Conservation (phyloP, 1,140 invertebrate genomes). For the Drusus annulatus region DNA sequence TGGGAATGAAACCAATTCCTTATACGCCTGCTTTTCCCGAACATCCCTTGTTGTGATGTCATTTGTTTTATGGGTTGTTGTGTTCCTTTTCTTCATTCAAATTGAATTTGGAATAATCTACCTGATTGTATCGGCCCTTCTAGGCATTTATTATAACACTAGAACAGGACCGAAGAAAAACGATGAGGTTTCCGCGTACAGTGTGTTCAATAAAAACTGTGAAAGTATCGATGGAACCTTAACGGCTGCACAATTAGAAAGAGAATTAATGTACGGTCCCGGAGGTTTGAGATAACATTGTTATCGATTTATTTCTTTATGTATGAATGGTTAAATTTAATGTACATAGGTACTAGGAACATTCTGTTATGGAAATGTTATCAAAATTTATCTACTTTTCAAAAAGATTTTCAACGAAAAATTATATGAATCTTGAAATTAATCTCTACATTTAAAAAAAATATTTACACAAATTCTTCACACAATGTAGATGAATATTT, state of each 20-base stretch:
- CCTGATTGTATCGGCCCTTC: conserved; percentile 84
- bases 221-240: conserved; percentile 93
- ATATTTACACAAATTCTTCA: too few species aligned
- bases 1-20: conserved; percentile 33
- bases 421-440: too few species aligned
- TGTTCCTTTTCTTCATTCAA: conserved; percentile 72
- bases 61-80: conserved; percentile 63
- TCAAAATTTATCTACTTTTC: too few species aligned
- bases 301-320: background rate
- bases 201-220: conserved; percentile 97
- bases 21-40: conserved; percentile 26
- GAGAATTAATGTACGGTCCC: conserved; percentile 82
- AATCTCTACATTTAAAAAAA: too few species aligned
- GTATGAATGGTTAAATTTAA: background rate
- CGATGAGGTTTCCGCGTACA: conserved; percentile 94
- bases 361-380: too few species aligned
- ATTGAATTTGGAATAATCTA: conserved; percentile 93
- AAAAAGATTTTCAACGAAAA: too few species aligned
- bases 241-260: conserved; percentile 95
- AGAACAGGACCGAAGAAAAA: conserved; percentile 78
- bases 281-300: conserved; percentile 55
- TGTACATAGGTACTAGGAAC: too few species aligned
- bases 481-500: too few species aligned
- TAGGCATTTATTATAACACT: conserved; percentile 90
- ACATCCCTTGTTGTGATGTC: conserved; percentile 45